Percentiles rank a stretch among this genome's conserved stretches.
Evolutionary conservation across 2,888 invertebrate species (phyloP).

Genomic region (Drosophila kambysellisi): DNA sequence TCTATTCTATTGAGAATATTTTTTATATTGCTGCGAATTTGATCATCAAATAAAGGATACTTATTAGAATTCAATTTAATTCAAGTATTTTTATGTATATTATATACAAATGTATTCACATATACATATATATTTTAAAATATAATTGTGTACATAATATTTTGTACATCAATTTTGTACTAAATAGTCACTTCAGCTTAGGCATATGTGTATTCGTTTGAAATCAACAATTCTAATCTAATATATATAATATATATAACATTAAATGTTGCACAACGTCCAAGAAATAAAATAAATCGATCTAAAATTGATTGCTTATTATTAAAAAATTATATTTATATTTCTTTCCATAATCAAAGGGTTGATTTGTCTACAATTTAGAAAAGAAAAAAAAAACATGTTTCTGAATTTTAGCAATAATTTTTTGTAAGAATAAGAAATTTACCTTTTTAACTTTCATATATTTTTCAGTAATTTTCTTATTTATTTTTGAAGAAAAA

Average conservation of each 20-base stretch:
- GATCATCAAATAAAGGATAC: neutral
- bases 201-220: neutral
- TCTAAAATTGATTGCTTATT: neutral
- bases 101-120: neutral
- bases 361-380: neutral
- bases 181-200: neutral
- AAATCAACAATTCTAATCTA: neutral
- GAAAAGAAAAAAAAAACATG: neutral
- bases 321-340: neutral
- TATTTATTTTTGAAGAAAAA: neutral
- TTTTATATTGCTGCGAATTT: neutral
- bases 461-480: rapidly evolving
- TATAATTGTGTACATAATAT: neutral
- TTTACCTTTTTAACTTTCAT: too few relatives aligned
- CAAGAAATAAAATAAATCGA: neutral
- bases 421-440: too few relatives aligned
- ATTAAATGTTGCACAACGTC: too few relatives aligned
- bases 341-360: neutral
- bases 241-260: too few relatives aligned
- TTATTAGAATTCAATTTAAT: neutral
- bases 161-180: neutral
- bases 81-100: neutral
- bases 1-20: slow-evolving; percentile 21
- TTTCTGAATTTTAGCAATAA: too few relatives aligned
- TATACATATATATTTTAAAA: too few relatives aligned